These are phyloP conservation scores for Hirundichthys speculiger DNA, from an alignment of 2,113 vertebrate genomes.

Conservation along the genomic window DNA sequence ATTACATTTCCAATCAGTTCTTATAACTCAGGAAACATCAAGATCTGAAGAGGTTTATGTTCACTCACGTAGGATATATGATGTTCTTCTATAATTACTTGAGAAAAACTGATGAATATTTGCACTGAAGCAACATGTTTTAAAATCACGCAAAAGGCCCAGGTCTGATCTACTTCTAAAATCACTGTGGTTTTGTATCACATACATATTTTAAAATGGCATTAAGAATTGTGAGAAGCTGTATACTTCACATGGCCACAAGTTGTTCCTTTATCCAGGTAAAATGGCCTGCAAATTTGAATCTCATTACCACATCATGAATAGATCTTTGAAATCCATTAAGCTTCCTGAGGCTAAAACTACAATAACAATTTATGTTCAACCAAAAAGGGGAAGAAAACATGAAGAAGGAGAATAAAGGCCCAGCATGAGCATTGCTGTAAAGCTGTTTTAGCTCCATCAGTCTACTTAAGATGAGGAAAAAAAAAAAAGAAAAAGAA, in stretches of 20 bases:
- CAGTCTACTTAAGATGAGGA: constrained; percentile 65
- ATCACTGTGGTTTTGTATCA: constrained; percentile 16
- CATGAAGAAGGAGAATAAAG: constrained; percentile 58
- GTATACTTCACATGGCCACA: constrained; percentile 42
- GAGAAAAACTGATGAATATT: too few species aligned
- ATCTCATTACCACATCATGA: constrained; percentile 75
- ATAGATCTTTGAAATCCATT: constrained; percentile 67
- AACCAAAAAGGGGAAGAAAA: constrained; percentile 41
- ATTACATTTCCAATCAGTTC: too few species aligned
- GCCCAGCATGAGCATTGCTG: constrained; percentile 53
- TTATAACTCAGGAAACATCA: too few species aligned
- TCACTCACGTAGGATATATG: too few species aligned
- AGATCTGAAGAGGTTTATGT: too few species aligned
- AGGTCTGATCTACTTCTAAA: constrained; percentile 14
- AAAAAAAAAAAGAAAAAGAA: constrained; percentile 44
- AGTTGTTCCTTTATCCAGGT: constrained; percentile 48
- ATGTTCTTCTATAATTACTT: too few species aligned
- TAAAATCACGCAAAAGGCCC: constrained; percentile 22
- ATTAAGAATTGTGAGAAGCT: constrained; percentile 16
- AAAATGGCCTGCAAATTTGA: constrained; percentile 60
- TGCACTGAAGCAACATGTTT: too few species aligned
- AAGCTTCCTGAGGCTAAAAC: constrained; percentile 59
- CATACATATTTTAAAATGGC: constrained; percentile 17
- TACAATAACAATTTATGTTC: constrained; percentile 59
- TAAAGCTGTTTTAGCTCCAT: constrained; percentile 71